Evolutionary conservation across 2,888 invertebrate species (phyloP).

Genomic region (Antheraea assamensis): DNA sequence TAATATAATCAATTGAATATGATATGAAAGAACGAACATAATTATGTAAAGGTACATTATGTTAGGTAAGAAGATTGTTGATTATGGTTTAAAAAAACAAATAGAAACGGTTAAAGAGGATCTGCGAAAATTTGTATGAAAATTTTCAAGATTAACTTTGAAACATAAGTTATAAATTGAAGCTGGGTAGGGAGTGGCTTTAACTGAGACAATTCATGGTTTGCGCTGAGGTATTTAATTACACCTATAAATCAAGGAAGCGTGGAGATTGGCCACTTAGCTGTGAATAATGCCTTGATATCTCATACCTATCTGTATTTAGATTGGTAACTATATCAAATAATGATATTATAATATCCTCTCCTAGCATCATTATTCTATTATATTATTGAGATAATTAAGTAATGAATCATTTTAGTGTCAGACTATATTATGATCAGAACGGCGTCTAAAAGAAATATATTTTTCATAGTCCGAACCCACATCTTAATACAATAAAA

Average conservation of each 20-base stretch:
- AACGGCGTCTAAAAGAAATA: neutral
- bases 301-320: constrained; percentile 32
- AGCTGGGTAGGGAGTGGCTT: constrained; percentile 15
- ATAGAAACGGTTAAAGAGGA: neutral
- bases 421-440: neutral
- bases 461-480: neutral
- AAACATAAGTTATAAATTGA: constrained; percentile 24
- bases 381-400: neutral
- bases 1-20: no score
- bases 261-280: constrained; percentile 53
- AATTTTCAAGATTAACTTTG: constrained; percentile 12
- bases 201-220: constrained; percentile 60
- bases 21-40: no score
- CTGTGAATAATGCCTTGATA: constrained; percentile 43
- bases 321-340: neutral
- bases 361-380: neutral
- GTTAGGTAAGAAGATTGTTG: no score
- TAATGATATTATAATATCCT: constrained; percentile 8
- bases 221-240: constrained; percentile 69
- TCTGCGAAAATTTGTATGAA: neutral
- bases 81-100: no score
- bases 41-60: no score
- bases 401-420: neutral
- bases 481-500: neutral
- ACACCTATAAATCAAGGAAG: constrained; percentile 66